A percentile compares a stretch with the other conserved stretches of the same genome.
phyloP scores from a whole-genome alignment of 2,797 vertebrate genomes.

The Cottoperca gobio region DNA sequence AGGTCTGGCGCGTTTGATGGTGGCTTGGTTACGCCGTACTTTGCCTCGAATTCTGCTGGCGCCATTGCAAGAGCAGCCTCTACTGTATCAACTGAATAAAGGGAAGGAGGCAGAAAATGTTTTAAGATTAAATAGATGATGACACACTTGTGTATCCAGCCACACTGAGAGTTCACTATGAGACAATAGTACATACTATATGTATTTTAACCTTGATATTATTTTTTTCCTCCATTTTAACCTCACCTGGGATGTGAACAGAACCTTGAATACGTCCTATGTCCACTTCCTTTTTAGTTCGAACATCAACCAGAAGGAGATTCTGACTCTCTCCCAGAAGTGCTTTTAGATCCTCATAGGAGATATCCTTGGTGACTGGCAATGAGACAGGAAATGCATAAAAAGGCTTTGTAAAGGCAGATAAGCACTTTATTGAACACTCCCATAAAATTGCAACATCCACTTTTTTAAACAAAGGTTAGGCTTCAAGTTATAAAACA shows the following conservation, averaged over 20 bases:
- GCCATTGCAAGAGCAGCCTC: conserved; percentile 82
- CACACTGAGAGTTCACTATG: background rate
- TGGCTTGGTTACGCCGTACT: conserved; percentile 83
- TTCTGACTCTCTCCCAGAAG: conserved; percentile 70
- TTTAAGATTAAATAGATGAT: background rate
- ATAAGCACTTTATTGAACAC: background rate
- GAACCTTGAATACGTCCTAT: conserved; percentile 84
- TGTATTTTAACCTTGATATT: background rate
- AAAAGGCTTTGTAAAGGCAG: background rate
- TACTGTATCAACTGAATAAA: conserved; percentile 79
- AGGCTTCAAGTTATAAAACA: background rate
- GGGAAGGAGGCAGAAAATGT: background rate
- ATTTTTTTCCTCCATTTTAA: background rate
- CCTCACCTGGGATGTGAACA: conserved; percentile 86
- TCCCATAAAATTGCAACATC: background rate
- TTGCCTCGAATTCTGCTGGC: conserved; percentile 80
- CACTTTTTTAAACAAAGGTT: background rate
- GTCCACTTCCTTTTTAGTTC: conserved; percentile 83
- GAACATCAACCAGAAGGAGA: conserved; percentile 86
- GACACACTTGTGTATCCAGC: background rate
- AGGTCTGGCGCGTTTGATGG: conserved; percentile 73
- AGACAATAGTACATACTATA: background rate
- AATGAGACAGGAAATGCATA: background rate
- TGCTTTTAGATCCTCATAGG: conserved; percentile 79
- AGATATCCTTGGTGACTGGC: conserved; percentile 68